Conservation (phyloP, 1,140 invertebrate genomes). For the Metopolophium dirhodum region DNA sequence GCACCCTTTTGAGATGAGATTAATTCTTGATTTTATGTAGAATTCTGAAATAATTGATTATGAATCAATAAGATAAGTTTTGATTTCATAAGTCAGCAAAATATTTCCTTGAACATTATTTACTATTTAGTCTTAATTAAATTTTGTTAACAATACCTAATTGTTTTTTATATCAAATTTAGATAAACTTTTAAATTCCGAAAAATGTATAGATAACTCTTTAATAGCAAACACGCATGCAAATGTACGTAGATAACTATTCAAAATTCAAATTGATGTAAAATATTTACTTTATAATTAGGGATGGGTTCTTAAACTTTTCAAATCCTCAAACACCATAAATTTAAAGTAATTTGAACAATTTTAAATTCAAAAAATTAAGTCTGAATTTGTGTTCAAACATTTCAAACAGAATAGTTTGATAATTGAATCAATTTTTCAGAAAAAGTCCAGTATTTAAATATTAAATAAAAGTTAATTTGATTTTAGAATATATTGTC, state of each 20-base stretch:
- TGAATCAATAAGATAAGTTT: background rate
- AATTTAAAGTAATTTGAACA: background rate
- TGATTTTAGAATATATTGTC: background rate
- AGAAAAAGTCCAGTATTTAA: background rate
- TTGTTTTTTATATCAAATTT: background rate
- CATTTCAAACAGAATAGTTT: background rate
- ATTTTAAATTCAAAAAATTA: background rate
- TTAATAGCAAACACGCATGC: background rate
- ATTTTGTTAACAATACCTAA: background rate
- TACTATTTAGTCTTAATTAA: background rate
- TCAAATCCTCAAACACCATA: background rate
- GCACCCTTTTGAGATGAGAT: constrained; percentile 18
- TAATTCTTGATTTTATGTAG: constrained; percentile 35
- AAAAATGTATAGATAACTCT: background rate
- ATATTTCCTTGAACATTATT: background rate
- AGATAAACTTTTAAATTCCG: background rate
- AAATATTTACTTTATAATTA: background rate
- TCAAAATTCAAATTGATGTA: background rate
- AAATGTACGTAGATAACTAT: background rate
- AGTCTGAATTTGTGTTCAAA: no score
- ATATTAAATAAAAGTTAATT: background rate
- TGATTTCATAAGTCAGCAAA: background rate
- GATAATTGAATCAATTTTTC: background rate
- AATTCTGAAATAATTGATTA: constrained; percentile 45
- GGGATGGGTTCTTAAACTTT: background rate